A percentile compares a stretch with the other conserved stretches of the same genome.
phyloP scores from a whole-genome alignment of 2,888 invertebrate genomes.

The Hyles lineata region DNA sequence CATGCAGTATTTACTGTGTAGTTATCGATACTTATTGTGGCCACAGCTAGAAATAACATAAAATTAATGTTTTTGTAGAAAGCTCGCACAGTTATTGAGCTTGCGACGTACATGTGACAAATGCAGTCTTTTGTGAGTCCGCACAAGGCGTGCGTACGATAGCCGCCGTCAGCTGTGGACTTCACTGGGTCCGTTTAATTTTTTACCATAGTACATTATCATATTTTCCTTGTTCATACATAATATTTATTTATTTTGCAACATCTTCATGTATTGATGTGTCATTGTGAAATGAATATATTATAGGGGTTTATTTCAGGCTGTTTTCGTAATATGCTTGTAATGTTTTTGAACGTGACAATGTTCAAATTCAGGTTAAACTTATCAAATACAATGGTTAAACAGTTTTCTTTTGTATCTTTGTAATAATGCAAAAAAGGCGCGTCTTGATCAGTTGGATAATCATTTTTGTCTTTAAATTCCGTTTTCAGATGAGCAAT shows the following conservation, averaged over 20 bases:
- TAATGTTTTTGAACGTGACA: not conserved
- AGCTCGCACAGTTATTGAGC: constrained; percentile 49
- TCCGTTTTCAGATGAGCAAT: too few species aligned
- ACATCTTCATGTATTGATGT: constrained; percentile 16
- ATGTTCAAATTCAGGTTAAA: too few species aligned
- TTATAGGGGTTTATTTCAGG: not conserved
- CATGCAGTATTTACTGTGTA: too few species aligned
- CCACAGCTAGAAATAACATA: not conserved
- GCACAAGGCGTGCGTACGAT: constrained; percentile 69
- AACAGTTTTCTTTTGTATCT: too few species aligned
- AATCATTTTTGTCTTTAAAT: too few species aligned
- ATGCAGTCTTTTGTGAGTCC: constrained; percentile 77
- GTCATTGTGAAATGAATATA: constrained; percentile 1
- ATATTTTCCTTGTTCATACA: constrained; percentile 29
- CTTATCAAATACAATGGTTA: too few species aligned
- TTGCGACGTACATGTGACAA: constrained; percentile 64
- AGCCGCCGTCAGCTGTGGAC: constrained; percentile 51
- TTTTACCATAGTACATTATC: constrained; percentile 39
- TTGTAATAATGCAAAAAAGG: too few species aligned
- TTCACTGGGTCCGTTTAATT: constrained; percentile 35
- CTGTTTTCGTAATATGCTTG: not conserved
- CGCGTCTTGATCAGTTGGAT: too few species aligned
- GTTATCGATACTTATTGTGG: too few species aligned
- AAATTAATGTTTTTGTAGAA: not conserved
- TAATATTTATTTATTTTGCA: constrained; percentile 25